A percentile compares a stretch with the other conserved stretches of the same genome.
Evolutionary conservation across 2,113 vertebrate genomes (phyloP).

Genomic region (Haliaeetus leucogaster): DNA sequence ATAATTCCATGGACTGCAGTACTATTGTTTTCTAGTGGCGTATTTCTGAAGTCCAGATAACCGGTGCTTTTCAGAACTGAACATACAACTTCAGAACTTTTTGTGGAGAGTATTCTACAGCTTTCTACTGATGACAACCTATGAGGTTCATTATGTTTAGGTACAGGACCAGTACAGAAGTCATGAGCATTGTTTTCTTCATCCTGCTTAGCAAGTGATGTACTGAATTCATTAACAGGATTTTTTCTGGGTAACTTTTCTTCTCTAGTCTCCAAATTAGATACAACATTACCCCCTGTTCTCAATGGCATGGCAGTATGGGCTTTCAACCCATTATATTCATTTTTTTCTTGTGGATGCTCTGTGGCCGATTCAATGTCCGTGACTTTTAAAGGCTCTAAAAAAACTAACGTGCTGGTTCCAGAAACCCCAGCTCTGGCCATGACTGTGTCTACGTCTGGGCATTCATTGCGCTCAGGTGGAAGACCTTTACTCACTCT

Average conservation of each 20-base stretch:
- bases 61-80: neutral
- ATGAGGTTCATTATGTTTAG: neutral
- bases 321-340: slow-evolving; percentile 20
- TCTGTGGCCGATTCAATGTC: slow-evolving; percentile 30
- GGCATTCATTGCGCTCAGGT: neutral
- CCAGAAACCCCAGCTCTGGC: slow-evolving; percentile 54
- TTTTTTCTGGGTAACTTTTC: neutral
- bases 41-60: neutral
- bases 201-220: slow-evolving; percentile 11
- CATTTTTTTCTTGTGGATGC: slow-evolving; percentile 8
- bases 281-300: neutral
- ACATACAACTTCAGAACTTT: neutral
- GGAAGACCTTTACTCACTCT: slow-evolving; percentile 52
- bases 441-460: slow-evolving; percentile 31
- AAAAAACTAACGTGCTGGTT: slow-evolving; percentile 31
- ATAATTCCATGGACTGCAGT: neutral
- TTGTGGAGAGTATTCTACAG: neutral
- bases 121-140: neutral
- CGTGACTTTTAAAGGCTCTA: slow-evolving; percentile 36
- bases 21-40: neutral
- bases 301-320: neutral
- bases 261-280: slow-evolving; percentile 14
- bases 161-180: neutral
- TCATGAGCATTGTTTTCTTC: neutral
- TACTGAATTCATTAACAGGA: slow-evolving; percentile 16